Evolutionary conservation across 2,797 vertebrate genomes (phyloP).

Genomic region (Sebastes matsubarae): DNA sequence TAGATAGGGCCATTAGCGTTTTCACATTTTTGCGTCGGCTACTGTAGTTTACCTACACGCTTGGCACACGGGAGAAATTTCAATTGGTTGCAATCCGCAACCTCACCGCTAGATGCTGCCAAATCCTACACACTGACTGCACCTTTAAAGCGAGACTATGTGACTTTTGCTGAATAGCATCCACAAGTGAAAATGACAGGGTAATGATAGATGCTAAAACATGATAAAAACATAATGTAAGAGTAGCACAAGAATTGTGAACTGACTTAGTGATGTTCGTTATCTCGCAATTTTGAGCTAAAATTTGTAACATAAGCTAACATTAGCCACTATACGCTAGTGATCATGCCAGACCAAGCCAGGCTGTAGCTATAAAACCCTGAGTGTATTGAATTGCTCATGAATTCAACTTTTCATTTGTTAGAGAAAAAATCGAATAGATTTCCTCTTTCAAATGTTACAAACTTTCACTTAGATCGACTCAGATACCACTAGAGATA

Average conservation of each 20-base stretch:
- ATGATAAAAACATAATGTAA: background rate
- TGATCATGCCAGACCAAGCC: background rate
- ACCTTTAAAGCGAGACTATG: background rate
- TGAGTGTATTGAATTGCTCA: background rate
- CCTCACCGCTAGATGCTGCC: no score
- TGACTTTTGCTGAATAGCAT: background rate
- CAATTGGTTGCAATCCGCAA: no score
- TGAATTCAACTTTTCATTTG: background rate
- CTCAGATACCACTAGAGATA: background rate
- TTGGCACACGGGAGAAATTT: no score
- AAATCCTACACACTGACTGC: no score
- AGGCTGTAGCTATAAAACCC: background rate
- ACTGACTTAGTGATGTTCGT: no score
- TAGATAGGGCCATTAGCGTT: no score
- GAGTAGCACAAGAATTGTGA: background rate
- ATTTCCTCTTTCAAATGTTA: background rate
- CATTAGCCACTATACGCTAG: background rate
- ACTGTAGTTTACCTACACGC: no score
- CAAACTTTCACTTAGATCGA: background rate
- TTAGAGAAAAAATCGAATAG: background rate
- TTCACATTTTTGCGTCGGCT: no score
- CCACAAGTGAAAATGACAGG: background rate
- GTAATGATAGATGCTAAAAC: background rate
- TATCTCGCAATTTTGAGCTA: no score
- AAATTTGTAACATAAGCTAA: no score